phyloP scores from a whole-genome alignment of 2,113 vertebrate species.

The Galemys pyrenaicus region DNA sequence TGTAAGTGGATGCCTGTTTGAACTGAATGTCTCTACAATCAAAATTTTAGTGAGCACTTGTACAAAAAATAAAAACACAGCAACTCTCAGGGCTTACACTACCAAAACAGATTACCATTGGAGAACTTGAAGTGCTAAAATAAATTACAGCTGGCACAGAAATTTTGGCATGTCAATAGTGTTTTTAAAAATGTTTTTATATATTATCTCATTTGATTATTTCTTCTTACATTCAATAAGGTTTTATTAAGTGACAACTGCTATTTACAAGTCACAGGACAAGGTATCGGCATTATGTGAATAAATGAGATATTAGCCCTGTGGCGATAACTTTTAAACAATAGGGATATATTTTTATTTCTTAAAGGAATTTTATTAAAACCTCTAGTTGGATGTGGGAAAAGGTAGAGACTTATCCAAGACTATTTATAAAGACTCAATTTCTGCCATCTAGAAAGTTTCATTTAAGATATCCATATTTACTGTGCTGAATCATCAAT shows the following conservation, averaged over 20 bases:
- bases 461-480: neutral
- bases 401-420: neutral
- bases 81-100: too few species aligned
- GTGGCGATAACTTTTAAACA: neutral
- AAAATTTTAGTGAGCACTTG: too few species aligned
- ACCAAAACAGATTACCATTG: neutral
- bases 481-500: neutral
- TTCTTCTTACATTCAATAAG: neutral
- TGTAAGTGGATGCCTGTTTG: too few species aligned
- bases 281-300: neutral
- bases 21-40: too few species aligned
- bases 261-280: neutral
- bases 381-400: neutral
- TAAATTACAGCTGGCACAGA: neutral
- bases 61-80: neutral
- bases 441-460: neutral
- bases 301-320: neutral
- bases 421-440: neutral
- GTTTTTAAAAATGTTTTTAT: neutral
- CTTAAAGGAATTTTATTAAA: neutral
- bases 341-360: neutral
- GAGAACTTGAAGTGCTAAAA: neutral
- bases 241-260: neutral
- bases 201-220: neutral
- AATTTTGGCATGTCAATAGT: neutral